Percentiles rank a stretch among this genome's conserved stretches.
Conservation (phyloP, 2,888 invertebrate species). For the Lochmaea crataegi region DNA sequence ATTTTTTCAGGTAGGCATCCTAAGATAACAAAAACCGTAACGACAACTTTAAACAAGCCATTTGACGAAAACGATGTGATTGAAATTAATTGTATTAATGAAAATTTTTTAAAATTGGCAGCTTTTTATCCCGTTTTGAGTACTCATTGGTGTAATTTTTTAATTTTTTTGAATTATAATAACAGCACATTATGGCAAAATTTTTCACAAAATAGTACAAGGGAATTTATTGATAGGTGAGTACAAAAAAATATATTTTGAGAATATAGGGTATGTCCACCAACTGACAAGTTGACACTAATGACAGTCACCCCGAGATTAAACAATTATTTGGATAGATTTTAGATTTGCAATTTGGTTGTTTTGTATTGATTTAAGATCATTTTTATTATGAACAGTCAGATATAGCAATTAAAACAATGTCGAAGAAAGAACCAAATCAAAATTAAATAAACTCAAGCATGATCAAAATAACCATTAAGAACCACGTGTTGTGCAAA, state of each 20-base stretch:
- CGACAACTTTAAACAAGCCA: slow-evolving; percentile 52
- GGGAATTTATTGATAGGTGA: slow-evolving; percentile 41
- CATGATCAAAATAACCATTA: too few species aligned
- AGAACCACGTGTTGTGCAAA: too few species aligned
- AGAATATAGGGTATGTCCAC: too few species aligned
- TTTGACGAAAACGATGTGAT: slow-evolving; percentile 58
- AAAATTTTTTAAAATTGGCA: slow-evolving; percentile 69
- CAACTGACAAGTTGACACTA: too few species aligned
- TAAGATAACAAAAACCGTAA: slow-evolving; percentile 70
- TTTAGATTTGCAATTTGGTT: too few species aligned
- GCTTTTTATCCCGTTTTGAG: slow-evolving; percentile 75
- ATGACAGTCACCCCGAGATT: too few species aligned
- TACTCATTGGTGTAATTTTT: slow-evolving; percentile 82
- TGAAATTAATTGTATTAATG: slow-evolving; percentile 69
- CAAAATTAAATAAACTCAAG: too few species aligned
- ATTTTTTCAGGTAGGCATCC: slow-evolving; percentile 65
- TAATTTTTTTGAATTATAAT: slow-evolving; percentile 79
- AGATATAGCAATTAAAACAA: too few species aligned
- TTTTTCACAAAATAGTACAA: slow-evolving; percentile 52
- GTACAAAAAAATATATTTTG: slow-evolving; percentile 2
- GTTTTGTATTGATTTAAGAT: too few species aligned
- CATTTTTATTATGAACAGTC: too few species aligned
- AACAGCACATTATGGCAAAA: slow-evolving; percentile 75
- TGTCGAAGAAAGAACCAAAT: too few species aligned
- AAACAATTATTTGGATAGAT: too few species aligned